Percentiles rank a stretch among this genome's conserved stretches.
phyloP scores from a whole-genome alignment of 2,113 vertebrate species.

The Paratilapia polleni region DNA sequence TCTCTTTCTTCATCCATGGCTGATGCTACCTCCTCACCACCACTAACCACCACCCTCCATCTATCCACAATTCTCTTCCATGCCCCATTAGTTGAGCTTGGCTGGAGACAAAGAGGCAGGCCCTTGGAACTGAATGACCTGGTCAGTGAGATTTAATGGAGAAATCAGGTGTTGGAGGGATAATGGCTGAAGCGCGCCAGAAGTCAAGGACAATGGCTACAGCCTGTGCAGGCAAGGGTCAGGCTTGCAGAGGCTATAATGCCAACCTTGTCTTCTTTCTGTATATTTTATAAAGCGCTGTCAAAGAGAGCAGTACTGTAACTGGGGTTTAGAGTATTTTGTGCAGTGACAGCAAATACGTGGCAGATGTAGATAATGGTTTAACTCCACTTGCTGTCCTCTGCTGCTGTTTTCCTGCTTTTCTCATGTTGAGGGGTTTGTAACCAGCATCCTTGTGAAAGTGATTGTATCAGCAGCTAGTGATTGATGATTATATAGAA shows the following conservation, averaged over 20 bases:
- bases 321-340: slow-evolving; percentile 65
- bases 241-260: slow-evolving; percentile 70
- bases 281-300: slow-evolving; percentile 73
- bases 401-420: slow-evolving; percentile 43
- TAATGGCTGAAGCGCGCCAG: slow-evolving; percentile 85
- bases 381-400: slow-evolving; percentile 48
- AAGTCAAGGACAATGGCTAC: slow-evolving; percentile 90
- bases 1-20: slow-evolving; percentile 63
- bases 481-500: slow-evolving; percentile 16
- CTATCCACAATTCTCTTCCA: slow-evolving; percentile 75
- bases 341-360: slow-evolving; percentile 73
- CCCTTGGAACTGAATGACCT: slow-evolving; percentile 97
- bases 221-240: slow-evolving; percentile 73
- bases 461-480: slow-evolving; percentile 24
- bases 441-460: slow-evolving; percentile 31
- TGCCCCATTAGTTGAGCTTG: slow-evolving; percentile 96
- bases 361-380: slow-evolving; percentile 67
- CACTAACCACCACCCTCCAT: slow-evolving; percentile 70
- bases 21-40: slow-evolving; percentile 63
- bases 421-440: slow-evolving; percentile 29
- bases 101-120: slow-evolving; percentile 94
- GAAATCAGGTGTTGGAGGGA: slow-evolving; percentile 91
- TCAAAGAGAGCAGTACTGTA: slow-evolving; percentile 58
- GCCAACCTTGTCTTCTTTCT: slow-evolving; percentile 70
- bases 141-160: slow-evolving; percentile 96